Evolutionary conservation across 2,888 invertebrate genomes (phyloP).

Genomic region (Catocala fraxini): DNA sequence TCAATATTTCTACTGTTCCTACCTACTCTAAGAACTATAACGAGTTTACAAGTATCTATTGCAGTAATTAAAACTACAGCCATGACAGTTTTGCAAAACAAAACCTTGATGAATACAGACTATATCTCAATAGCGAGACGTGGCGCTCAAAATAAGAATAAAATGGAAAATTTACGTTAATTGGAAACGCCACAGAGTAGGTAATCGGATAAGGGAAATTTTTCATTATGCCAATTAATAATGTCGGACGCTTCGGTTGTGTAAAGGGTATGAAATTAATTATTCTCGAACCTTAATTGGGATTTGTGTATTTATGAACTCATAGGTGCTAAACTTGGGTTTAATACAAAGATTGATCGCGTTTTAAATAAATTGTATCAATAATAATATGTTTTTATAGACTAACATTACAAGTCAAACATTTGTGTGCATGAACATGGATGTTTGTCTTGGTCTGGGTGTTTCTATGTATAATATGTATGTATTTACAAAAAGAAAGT

Average conservation of each 20-base stretch:
- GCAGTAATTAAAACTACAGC: not conserved
- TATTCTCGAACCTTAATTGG: constrained; percentile 50
- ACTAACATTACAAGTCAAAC: too few relatives aligned
- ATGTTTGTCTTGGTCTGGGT: too few relatives aligned
- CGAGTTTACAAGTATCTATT: too few relatives aligned
- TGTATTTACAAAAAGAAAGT: too few relatives aligned
- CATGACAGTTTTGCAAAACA: not conserved
- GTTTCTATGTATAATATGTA: too few relatives aligned
- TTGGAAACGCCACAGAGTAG: constrained; percentile 66
- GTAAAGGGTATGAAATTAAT: constrained; percentile 75
- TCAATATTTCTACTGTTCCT: too few relatives aligned
- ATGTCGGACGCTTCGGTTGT: constrained; percentile 68
- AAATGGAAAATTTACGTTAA: constrained; percentile 66
- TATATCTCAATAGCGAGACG: constrained; percentile 47
- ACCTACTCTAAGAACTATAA: too few relatives aligned
- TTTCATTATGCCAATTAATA: constrained; percentile 85
- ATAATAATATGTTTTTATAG: not conserved
- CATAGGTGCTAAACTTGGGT: constrained; percentile 41
- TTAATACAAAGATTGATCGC: constrained; percentile 15
- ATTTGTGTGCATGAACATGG: too few relatives aligned
- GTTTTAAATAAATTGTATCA: not conserved
- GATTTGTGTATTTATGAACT: constrained; percentile 48
- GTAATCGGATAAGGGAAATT: constrained; percentile 77
- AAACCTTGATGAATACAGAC: constrained; percentile 48
- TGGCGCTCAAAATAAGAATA: constrained; percentile 54